phyloP scores from a whole-genome alignment of 2,888 invertebrate species.

The Drosophila engyochracea region DNA sequence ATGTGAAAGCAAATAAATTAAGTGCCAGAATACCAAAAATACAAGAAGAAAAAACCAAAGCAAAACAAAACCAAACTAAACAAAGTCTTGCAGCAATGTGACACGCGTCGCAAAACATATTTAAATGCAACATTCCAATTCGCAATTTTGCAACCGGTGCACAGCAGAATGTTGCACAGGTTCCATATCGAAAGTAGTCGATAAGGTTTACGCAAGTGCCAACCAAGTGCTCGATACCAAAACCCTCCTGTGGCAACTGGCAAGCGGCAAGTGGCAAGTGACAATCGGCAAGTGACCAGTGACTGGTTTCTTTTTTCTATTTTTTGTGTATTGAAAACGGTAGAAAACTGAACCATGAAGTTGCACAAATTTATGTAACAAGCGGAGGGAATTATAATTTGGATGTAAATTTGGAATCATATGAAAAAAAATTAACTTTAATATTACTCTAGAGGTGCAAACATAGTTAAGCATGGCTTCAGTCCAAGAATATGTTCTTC shows the following conservation, averaged over 20 bases:
- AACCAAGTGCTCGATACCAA: constrained; percentile 7
- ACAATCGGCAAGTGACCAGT: constrained; percentile 17
- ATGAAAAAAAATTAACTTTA: not conserved
- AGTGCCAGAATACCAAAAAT: not conserved
- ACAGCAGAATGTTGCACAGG: constrained; percentile 28
- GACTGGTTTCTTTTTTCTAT: constrained; percentile 40
- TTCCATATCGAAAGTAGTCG: constrained; percentile 39
- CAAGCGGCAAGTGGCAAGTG: constrained; percentile 15
- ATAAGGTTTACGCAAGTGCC: constrained; percentile 58
- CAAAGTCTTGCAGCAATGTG: constrained; percentile 10
- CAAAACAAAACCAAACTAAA: constrained; percentile 9
- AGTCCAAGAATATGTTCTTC: not conserved
- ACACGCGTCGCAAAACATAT: constrained; percentile 30
- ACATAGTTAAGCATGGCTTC: not conserved
- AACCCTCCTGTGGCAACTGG: constrained; percentile 37
- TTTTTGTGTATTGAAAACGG: not conserved
- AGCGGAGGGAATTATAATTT: not conserved
- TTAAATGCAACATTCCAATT: constrained; percentile 1
- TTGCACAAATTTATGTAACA: not conserved
- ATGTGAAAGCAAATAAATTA: constrained; percentile 48
- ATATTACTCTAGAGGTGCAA: not conserved
- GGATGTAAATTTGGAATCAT: not conserved
- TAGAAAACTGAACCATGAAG: not conserved
- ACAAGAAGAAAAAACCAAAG: constrained; percentile 8
- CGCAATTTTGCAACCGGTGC: constrained; percentile 24